phyloP scores from a whole-genome alignment of 2,888 invertebrate species.

The Cataglyphis rosenhaueri region DNA sequence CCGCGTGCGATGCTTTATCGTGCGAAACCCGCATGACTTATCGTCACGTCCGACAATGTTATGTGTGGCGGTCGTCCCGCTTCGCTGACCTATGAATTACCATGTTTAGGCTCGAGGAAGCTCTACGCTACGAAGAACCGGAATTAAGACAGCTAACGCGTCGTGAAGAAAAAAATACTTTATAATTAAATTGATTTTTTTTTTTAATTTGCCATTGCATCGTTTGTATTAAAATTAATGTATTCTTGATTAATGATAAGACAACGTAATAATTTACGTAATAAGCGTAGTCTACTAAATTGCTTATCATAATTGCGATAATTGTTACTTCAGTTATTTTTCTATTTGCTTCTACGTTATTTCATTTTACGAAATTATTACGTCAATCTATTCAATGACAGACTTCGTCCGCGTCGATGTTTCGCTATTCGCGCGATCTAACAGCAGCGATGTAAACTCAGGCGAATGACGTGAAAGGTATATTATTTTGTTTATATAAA shows the following conservation, averaged over 20 bases:
- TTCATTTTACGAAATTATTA: conserved; percentile 7
- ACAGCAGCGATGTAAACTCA: conserved; percentile 3
- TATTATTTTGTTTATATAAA: not conserved
- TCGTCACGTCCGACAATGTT: conserved; percentile 41
- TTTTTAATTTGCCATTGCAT: not conserved
- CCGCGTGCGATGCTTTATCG: conserved; percentile 61
- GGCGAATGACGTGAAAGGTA: not conserved
- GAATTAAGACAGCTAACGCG: not conserved
- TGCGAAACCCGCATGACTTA: conserved; percentile 50
- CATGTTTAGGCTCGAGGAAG: not conserved
- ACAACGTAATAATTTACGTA: not conserved
- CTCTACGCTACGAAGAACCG: not conserved
- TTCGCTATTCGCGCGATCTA: not conserved
- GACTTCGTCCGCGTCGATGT: not conserved
- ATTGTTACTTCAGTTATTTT: not conserved
- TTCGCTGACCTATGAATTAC: conserved; percentile 22
- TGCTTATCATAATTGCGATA: not conserved
- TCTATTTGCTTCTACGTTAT: not conserved
- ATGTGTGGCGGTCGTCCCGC: not conserved
- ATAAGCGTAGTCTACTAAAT: not conserved
- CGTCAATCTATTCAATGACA: not conserved
- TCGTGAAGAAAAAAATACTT: not conserved
- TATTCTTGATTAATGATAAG: not conserved
- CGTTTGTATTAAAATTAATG: not conserved
- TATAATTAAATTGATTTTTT: not conserved